Base-by-base conservation (phyloP, 2,888 invertebrate species). In the Therioaphis trifolii region DNA sequence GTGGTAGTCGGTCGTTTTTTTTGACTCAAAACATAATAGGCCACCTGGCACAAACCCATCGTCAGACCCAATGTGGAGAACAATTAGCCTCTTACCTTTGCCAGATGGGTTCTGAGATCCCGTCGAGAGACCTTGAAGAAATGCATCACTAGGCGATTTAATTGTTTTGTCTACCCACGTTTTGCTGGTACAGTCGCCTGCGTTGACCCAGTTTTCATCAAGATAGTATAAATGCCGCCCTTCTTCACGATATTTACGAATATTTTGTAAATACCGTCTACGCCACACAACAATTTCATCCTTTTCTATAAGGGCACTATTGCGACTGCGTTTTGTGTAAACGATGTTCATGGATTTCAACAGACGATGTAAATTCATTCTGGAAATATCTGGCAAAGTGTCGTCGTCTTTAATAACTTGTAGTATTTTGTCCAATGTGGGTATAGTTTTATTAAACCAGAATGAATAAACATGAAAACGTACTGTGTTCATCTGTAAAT, bases 31-130 rank as follows among this genome's bases (percentile, higher is more conserved):
- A 40, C 79, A 72, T 15, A 86, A 72, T 27, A 86, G 72, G 21
- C 85, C 86, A 15, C 79, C 85, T 21, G 85, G 85, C 27, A 87
- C 85, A 84, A 87, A 86, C 35, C 86, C 86, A 71, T 63, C 72
- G 52, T 85, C 35, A 4, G 55, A n/a, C 7, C 84, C 82, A 35
- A 74, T 76, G 46, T 85, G 72, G 0, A 58, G 15, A 24, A 84
- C 72, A 29, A 52, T 72, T 15, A 72, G 0, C 9, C 49, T 14
- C 18, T 72, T 72, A 0, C 52, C 29, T 29, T 52, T 72, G 5
- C 52, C 52, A 1, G n/a, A 11, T 12, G 72, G 52, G 18, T 29
- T 52, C 11, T 5, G 15, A 2, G 49, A 24, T 14, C 72, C 72
- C 15, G 52, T 72, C 11, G 29, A 2, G 4, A 72, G 52, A 4